Base-by-base conservation (phyloP, 2,113 vertebrate genomes). In the Aphyosemion australe region DNA sequence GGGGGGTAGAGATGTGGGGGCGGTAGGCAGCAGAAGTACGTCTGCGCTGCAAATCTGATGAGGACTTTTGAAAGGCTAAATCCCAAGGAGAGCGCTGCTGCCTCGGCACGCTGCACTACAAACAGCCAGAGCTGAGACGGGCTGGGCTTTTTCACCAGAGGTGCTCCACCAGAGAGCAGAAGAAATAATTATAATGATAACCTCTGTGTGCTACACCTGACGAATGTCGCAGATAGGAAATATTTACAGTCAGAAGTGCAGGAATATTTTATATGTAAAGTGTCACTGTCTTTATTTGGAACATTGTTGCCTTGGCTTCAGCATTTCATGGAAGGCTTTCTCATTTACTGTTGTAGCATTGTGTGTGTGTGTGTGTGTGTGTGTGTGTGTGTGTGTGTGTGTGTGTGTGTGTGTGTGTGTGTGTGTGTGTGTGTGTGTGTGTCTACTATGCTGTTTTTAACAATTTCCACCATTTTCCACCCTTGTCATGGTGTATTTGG, bases 31-130 rank as follows among this genome's bases (percentile, higher is more conserved):
- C 72, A 84, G 85, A 77, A 86, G 87, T 80, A 80, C 76, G 87
- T 83, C 81, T 90, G 88, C 68, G 72, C 85, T 82, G 86, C 85
- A 89, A 91, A 88, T 91, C 87, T 89, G 87, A 87, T 70, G 86
- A 90, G 80, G 90, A 90, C 87, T 92, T 91, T 88, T 87, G 83
- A 85, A 93, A 94, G 92, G 87, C 87, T 88, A 75, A 87, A 88
- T 88, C 90, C 89, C 80, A 84, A 87, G 88, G 86, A 86, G 79
- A 83, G 72, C 46, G 51, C 61, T 60, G 82, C 82, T 80, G 83
- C 82, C 77, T 84, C 61, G 71, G 68, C 67, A 67, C 67, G 65
- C 74, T 78, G 74, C 76, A 74, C 82, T 79, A 80, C 83, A 85
- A 84, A 87, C 82, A 88, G 74, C 66, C 75, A 57, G 75, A 71